phyloP scores from a whole-genome alignment of 2,797 vertebrate species.

The Paedocypris micromegethes region DNA sequence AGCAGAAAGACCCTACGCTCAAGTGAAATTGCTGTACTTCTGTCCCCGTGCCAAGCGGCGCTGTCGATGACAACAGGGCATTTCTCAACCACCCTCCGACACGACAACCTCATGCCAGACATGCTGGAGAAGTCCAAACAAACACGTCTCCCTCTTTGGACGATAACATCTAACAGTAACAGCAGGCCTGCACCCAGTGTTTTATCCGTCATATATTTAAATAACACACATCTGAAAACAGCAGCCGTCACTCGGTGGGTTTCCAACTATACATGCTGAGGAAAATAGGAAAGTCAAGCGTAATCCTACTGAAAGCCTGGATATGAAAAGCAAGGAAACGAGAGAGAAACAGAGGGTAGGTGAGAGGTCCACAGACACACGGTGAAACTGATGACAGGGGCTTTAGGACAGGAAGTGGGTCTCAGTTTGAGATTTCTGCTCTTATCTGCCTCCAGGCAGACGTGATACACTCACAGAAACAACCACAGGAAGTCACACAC shows the following conservation, averaged over 20 bases:
- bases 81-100: conserved; percentile 43
- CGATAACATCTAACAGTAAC: conserved; percentile 33
- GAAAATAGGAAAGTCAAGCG: neutral
- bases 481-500: conserved; percentile 23
- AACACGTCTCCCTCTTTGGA: conserved; percentile 48
- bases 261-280: too few species aligned
- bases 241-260: too few species aligned
- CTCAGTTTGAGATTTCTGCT: conserved; percentile 36
- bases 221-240: neutral
- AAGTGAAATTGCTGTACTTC: conserved; percentile 50
- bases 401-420: conserved; percentile 44
- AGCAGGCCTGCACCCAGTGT: too few species aligned
- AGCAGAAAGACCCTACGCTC: conserved; percentile 4
- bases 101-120: conserved; percentile 51
- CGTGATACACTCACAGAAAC: conserved; percentile 23
- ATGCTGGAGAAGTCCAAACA: conserved; percentile 52
- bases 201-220: neutral
- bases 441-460: conserved; percentile 48
- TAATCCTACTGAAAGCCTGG: neutral
- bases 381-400: conserved; percentile 42
- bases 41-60: conserved; percentile 42
- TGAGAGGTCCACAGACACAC: neutral
- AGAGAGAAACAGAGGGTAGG: conserved; percentile 16
- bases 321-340: neutral
- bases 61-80: conserved; percentile 43